phyloP scores from a whole-genome alignment of 2,888 invertebrate genomes.

The Catocala nupta region DNA sequence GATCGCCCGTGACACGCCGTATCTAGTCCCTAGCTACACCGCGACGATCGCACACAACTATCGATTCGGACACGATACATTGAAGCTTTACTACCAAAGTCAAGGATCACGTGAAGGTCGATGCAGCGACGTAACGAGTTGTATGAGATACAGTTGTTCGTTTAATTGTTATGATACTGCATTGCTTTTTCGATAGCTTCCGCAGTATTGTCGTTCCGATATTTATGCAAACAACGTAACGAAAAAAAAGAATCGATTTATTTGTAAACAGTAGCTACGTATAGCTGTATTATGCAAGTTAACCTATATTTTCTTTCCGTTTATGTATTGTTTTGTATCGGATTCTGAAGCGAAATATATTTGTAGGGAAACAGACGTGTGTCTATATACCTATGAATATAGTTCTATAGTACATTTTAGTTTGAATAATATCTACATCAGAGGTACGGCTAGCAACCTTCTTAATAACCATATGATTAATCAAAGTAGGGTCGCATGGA shows the following conservation, averaged over 20 bases:
- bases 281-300: too few relatives aligned
- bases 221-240: constrained; percentile 14
- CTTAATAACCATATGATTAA: too few relatives aligned
- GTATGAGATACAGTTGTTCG: not conserved
- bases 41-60: constrained; percentile 24
- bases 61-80: constrained; percentile 26
- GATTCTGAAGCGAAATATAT: not conserved
- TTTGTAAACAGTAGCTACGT: constrained; percentile 11
- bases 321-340: constrained; percentile 5
- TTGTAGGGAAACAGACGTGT: too few relatives aligned
- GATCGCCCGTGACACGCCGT: constrained; percentile 68
- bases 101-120: constrained; percentile 25
- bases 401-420: too few relatives aligned
- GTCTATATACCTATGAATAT: too few relatives aligned
- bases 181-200: constrained; percentile 20
- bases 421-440: too few relatives aligned
- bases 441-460: too few relatives aligned
- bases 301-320: not conserved
- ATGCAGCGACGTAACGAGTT: constrained; percentile 23
- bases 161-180: constrained; percentile 13
- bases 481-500: too few relatives aligned
- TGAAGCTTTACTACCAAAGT: constrained; percentile 15
- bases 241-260: constrained; percentile 5
- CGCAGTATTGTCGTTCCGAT: constrained; percentile 13
- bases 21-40: constrained; percentile 54